Conservation (phyloP, 2,113 vertebrate genomes). For the Equus przewalskii region DNA sequence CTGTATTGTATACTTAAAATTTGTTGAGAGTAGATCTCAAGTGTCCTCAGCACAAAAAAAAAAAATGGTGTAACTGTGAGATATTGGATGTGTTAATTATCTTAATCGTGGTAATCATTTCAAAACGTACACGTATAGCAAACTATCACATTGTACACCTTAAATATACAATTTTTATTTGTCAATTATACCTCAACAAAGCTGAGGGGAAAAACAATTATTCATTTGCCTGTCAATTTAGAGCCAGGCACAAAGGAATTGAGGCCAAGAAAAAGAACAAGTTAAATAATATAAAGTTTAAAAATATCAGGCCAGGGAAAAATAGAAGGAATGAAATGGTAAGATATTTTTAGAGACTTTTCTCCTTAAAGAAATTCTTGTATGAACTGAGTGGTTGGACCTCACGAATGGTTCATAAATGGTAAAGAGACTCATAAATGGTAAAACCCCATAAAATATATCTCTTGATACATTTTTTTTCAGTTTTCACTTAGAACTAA, state of each 20-base stretch:
- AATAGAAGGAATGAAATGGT: neutral
- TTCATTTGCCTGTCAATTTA: neutral
- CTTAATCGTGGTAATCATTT: neutral
- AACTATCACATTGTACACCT: neutral
- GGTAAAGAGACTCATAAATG: neutral
- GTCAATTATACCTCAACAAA: neutral
- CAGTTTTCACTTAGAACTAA: neutral
- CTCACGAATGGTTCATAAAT: neutral
- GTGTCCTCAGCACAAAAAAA: neutral
- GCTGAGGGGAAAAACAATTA: neutral
- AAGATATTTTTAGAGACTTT: neutral
- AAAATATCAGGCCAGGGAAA: neutral
- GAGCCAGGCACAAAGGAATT: neutral
- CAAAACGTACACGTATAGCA: neutral
- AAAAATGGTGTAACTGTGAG: too few species aligned
- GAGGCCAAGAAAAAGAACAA: neutral
- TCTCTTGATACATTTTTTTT: neutral
- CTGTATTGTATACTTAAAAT: neutral
- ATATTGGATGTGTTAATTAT: neutral
- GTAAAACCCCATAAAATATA: neutral
- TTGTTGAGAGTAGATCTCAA: neutral
- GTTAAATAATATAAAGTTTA: neutral
- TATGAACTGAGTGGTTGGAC: neutral
- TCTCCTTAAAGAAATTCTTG: neutral
- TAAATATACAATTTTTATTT: neutral